Base-by-base conservation (phyloP, 92 coral and sea anemone species). In the Epizoanthus ramosus region DNA sequence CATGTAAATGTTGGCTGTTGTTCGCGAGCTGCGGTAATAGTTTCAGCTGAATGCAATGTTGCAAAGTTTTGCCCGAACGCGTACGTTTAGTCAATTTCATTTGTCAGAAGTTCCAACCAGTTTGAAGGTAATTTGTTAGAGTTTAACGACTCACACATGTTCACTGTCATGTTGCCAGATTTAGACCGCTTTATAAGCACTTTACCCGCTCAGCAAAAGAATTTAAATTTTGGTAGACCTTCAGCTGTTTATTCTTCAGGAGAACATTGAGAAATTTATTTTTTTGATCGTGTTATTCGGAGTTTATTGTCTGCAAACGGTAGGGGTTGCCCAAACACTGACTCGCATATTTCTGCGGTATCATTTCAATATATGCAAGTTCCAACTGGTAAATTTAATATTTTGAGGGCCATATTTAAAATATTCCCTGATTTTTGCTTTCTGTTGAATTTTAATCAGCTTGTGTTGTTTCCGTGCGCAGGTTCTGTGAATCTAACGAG, bases 1-100 rank as follows among this genome's bases (percentile, higher is more conserved):
- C 94, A 91, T 93, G 97, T 93, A 86, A 91, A 91, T 93, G 94
- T 93, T 88, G 89, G 94, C 84, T 88, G 92, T 89, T 93, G 92
- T 93, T 93, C 90, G 91, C 69, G 72, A 72, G 71, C 66, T 80
- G 75, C 80, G 56, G 92, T 88, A 91, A 91, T 91, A 91, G 92
- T 93, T 85, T 88, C 87, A 87, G 86, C 89, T 91, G 94, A 73
- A 53, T 77, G 69, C 71, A 69, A 60, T 61, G 68, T 41, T 61
- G 70, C 23, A 63, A 77, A 77, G 53, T 77, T 77, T 37, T 77
- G 82, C 66, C 63, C 70, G 82, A 77, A 41, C 43, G 82, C 24
- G 16, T 43, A 41, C 82, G 57, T 37, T 77, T 63, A n/a, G 71
- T 60, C 9, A 37, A n/a, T 8, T 39, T 37, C 60, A 65, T 77